phyloP scores from a whole-genome alignment of 2,797 vertebrate species.

The Anguilla anguilla region DNA sequence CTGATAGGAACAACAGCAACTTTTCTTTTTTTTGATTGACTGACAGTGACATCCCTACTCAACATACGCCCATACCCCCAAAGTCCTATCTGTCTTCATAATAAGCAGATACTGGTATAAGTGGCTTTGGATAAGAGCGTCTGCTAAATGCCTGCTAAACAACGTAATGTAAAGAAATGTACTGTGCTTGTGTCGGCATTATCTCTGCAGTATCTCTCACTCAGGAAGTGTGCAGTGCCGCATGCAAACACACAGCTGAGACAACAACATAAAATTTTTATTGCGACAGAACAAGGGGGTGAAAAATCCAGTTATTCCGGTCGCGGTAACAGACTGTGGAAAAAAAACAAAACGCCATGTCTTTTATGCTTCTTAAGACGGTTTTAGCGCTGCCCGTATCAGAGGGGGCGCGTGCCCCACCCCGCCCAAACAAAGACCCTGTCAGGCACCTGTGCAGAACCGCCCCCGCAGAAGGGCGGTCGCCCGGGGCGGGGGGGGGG shows the following conservation, averaged over 20 bases:
- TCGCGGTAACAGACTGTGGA: neutral
- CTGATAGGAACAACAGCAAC: no score
- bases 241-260: neutral
- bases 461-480: neutral
- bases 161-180: no score
- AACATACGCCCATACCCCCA: no score
- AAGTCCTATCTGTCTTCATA: no score
- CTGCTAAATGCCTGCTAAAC: no score
- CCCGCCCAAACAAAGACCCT: neutral
- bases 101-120: no score
- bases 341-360: neutral
- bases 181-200: no score
- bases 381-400: neutral
- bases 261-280: neutral
- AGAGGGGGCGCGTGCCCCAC: neutral
- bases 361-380: neutral
- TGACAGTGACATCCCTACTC: no score
- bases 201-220: neutral
- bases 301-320: constrained; percentile 5
- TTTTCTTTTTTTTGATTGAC: no score
- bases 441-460: neutral
- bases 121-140: no score
- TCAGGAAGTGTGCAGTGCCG: neutral
- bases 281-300: neutral
- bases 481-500: neutral